Evolutionary conservation across 2,797 vertebrate species (phyloP).

Genomic region (Petrocephalus sullivani): DNA sequence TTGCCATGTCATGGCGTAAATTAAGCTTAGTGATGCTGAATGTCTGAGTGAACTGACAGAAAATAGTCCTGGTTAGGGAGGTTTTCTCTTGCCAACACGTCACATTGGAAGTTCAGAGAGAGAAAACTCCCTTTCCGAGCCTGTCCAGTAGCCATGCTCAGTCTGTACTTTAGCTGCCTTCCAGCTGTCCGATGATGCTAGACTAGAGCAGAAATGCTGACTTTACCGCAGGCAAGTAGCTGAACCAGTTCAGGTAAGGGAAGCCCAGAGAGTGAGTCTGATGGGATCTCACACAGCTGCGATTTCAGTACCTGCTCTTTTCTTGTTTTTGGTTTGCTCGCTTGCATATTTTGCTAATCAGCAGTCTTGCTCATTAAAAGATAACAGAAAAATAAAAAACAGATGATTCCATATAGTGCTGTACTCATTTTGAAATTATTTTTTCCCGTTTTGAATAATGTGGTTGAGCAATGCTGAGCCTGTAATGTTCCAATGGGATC

Average conservation of each 20-base stretch:
- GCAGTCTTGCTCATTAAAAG: background rate
- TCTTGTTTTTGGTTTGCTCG: background rate
- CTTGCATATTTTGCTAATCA: background rate
- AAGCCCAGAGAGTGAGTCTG: background rate
- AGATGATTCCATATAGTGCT: background rate
- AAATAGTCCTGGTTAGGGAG: conserved; percentile 15
- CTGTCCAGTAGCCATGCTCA: conserved; percentile 24
- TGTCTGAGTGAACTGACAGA: conserved; percentile 14
- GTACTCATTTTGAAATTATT: background rate
- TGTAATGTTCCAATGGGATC: background rate
- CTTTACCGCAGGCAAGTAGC: conserved; percentile 23
- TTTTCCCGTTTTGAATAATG: background rate
- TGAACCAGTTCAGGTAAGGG: conserved; percentile 28
- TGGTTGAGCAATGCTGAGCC: background rate
- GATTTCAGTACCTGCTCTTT: background rate
- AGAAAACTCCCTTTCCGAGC: background rate
- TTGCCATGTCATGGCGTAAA: background rate
- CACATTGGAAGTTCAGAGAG: conserved; percentile 23
- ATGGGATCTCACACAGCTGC: background rate
- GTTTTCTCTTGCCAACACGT: conserved; percentile 18
- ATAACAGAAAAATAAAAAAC: background rate
- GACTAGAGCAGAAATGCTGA: conserved; percentile 11
- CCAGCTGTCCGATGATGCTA: conserved; percentile 31
- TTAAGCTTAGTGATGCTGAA: background rate
- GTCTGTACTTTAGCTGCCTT: background rate